phyloP scores from a whole-genome alignment of 2,888 invertebrate genomes.

The Amorpha juglandis region DNA sequence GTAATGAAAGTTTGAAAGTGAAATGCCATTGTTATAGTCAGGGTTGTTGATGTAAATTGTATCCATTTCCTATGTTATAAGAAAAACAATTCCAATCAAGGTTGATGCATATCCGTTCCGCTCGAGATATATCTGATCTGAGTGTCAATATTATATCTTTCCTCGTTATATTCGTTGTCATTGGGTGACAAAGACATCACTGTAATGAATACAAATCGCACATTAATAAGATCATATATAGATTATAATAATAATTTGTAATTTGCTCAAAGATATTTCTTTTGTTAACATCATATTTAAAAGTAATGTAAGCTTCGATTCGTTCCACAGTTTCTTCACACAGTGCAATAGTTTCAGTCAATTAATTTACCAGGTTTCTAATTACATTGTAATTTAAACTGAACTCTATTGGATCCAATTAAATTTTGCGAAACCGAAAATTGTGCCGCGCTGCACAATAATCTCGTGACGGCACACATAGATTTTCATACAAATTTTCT shows the following conservation, averaged over 20 bases:
- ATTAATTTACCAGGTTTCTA: constrained; percentile 9
- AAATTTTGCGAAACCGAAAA: constrained; percentile 11
- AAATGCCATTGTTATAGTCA: constrained; percentile 56
- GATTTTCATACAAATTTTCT: constrained; percentile 54
- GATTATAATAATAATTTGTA: not conserved
- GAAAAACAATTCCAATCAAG: not conserved
- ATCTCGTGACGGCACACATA: constrained; percentile 32
- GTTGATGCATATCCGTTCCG: constrained; percentile 2
- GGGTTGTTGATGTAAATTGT: constrained; percentile 40
- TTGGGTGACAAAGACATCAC: not conserved
- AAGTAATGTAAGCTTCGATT: not conserved
- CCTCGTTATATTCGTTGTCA: constrained; percentile 2
- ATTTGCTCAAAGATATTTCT: not conserved
- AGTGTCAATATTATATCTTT: not conserved
- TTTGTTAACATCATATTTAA: constrained; percentile 2
- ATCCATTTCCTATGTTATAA: constrained; percentile 17
- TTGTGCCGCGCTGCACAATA: constrained; percentile 26
- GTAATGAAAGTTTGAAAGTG: constrained; percentile 64
- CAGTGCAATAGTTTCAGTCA: constrained; percentile 14
- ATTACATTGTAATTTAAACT: constrained; percentile 13
- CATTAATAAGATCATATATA: constrained; percentile 22
- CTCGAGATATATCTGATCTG: not conserved
- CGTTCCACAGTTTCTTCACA: constrained; percentile 19
- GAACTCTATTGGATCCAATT: constrained; percentile 13
- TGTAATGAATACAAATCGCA: constrained; percentile 5